Conservation (phyloP, 2,888 invertebrate species). For the Auanema freiburgensis region DNA sequence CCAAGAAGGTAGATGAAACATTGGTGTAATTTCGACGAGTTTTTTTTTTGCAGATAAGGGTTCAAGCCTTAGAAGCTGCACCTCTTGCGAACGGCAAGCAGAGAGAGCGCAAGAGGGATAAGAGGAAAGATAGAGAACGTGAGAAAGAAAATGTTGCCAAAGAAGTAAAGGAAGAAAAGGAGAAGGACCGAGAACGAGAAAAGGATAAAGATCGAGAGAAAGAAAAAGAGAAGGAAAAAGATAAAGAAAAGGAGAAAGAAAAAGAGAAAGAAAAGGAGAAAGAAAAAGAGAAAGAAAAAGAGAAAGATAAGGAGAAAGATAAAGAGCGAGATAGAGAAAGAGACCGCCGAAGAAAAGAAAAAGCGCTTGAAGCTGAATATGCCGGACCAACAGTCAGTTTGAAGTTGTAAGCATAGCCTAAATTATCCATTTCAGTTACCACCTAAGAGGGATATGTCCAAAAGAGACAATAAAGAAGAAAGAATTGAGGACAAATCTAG, state of each 20-base stretch:
- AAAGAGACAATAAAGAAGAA: too few species aligned
- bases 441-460: too few species aligned
- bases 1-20: background rate
- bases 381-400: constrained; percentile 3
- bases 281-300: constrained; percentile 7
- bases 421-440: too few species aligned
- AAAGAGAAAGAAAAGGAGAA: constrained; percentile 5
- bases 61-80: too few species aligned
- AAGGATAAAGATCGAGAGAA: constrained; percentile 9
- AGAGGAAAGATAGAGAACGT: background rate
- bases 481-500: too few species aligned
- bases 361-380: background rate
- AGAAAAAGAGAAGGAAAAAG: background rate
- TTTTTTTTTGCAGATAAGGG: background rate
- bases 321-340: constrained; percentile 10
- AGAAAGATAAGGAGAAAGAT: constrained; percentile 10
- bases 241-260: constrained; percentile 3
- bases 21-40: background rate
- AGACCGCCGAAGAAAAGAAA: constrained; percentile 6
- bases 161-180: background rate
- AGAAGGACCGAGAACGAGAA: constrained; percentile 6
- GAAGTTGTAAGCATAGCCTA: too few species aligned
- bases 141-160: background rate
- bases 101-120: constrained; percentile 3
- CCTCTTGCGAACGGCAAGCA: background rate